phyloP scores from a whole-genome alignment of 2,888 invertebrate genomes.

The Dicyrtoma fusca region DNA sequence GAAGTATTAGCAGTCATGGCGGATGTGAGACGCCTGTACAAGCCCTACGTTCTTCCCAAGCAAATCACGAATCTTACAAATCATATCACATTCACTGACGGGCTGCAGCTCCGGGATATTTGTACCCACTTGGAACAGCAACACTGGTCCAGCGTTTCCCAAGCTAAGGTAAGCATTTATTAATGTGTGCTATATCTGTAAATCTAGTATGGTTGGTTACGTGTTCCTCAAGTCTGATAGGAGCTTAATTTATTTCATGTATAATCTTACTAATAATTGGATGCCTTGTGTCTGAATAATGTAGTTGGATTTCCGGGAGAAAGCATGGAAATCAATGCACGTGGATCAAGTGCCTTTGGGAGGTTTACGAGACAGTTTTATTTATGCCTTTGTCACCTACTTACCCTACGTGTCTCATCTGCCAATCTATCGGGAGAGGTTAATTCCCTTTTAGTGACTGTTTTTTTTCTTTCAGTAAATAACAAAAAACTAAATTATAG shows the following conservation, averaged over 20 bases:
- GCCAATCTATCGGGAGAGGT: too few species aligned
- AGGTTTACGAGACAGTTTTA: slow-evolving; percentile 49
- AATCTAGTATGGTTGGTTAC: too few species aligned
- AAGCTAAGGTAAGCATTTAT: slow-evolving; percentile 34
- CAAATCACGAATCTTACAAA: slow-evolving; percentile 45
- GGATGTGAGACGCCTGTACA: slow-evolving; percentile 40
- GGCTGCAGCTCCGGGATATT: slow-evolving; percentile 48
- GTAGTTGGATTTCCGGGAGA: slow-evolving; percentile 43
- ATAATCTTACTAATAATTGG: too few species aligned
- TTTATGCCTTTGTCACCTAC: slow-evolving; percentile 48
- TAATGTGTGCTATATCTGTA: too few species aligned
- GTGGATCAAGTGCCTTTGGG: slow-evolving; percentile 50
- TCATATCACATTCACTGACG: slow-evolving; percentile 44
- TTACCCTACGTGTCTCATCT: slow-evolving; percentile 43
- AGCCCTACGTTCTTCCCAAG: slow-evolving; percentile 43
- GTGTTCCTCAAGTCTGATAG: too few species aligned
- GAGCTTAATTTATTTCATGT: neutral
- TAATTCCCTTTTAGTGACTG: too few species aligned
- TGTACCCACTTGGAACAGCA: slow-evolving; percentile 45
- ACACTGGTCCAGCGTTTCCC: slow-evolving; percentile 45
- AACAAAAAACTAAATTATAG: too few species aligned
- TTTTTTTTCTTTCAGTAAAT: too few species aligned
- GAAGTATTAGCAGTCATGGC: slow-evolving; percentile 25
- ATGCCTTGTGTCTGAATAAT: too few species aligned
- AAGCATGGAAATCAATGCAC: slow-evolving; percentile 48